A percentile compares a stretch with the other conserved stretches of the same genome.
phyloP scores from a whole-genome alignment of 2,888 invertebrate species.

The Protophormia terraenovae region DNA sequence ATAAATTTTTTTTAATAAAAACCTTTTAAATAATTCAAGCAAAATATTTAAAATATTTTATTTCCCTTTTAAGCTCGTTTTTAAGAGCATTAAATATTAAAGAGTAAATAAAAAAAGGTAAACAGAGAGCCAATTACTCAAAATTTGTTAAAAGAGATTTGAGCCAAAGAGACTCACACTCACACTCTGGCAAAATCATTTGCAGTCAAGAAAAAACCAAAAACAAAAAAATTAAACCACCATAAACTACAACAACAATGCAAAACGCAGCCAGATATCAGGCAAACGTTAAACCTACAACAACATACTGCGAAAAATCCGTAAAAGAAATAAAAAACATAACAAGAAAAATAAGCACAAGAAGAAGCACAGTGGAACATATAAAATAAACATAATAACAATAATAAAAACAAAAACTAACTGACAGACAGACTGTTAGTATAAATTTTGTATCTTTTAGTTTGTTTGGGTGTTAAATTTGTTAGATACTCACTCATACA shows the following conservation, averaged over 20 bases:
- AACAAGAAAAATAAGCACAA: slow-evolving; percentile 9
- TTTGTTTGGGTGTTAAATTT: slow-evolving; percentile 11
- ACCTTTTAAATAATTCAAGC: too few species aligned
- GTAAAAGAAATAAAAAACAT: too few species aligned
- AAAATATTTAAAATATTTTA: too few species aligned
- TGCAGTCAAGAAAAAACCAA: slow-evolving; percentile 37
- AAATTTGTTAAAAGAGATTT: background rate
- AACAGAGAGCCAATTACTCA: background rate
- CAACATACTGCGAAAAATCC: slow-evolving; percentile 57
- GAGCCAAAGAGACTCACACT: slow-evolving; percentile 4
- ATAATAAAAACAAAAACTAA: slow-evolving; percentile 26
- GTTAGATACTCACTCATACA: slow-evolving; percentile 16
- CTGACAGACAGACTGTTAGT: background rate
- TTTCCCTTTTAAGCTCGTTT: too few species aligned
- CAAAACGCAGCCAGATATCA: slow-evolving; percentile 64
- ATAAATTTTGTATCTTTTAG: background rate
- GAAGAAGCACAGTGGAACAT: background rate
- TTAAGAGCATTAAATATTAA: background rate
- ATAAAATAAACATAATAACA: background rate
- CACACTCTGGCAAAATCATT: slow-evolving; percentile 1
- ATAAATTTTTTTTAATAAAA: too few species aligned
- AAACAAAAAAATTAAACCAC: slow-evolving; percentile 27
- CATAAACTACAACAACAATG: slow-evolving; percentile 66
- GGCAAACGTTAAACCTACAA: slow-evolving; percentile 63
- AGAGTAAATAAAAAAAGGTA: slow-evolving; percentile 26